phyloP scores from a whole-genome alignment of 2,888 invertebrate species.

The Latheticus oryzae region DNA sequence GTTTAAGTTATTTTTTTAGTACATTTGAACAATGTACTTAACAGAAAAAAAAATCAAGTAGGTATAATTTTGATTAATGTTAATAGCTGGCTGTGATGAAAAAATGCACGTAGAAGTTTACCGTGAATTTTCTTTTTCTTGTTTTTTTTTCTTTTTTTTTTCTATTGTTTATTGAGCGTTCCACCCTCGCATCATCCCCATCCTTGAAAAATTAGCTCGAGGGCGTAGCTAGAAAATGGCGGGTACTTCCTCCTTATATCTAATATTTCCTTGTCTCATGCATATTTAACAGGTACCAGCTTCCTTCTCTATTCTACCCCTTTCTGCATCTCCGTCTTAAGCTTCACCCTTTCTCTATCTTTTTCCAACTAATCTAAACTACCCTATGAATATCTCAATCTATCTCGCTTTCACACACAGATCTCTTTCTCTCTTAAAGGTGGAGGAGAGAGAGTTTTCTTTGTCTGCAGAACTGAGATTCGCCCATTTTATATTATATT shows the following conservation, averaged over 20 bases:
- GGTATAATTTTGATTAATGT: too few species aligned
- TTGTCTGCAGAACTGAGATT: conserved; percentile 63
- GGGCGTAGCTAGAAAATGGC: conserved; percentile 63
- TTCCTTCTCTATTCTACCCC: conserved; percentile 38
- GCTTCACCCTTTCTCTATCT: conserved; percentile 47
- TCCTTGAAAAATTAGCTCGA: too few species aligned
- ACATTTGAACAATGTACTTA: too few species aligned
- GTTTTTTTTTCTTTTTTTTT: too few species aligned
- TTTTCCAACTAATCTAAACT: conserved; percentile 31
- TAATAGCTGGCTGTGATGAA: too few species aligned
- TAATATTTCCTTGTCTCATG: conserved; percentile 64
- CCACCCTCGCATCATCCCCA: background rate
- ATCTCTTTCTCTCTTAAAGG: conserved; percentile 60
- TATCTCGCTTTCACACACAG: conserved; percentile 29
- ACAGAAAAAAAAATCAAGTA: too few species aligned
- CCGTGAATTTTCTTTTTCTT: too few species aligned
- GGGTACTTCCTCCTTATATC: conserved; percentile 64
- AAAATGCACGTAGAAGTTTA: too few species aligned
- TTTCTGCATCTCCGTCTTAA: conserved; percentile 49
- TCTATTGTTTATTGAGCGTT: background rate
- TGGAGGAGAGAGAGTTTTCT: conserved; percentile 61
- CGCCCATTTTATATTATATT: conserved; percentile 66
- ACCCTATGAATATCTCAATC: conserved; percentile 15
- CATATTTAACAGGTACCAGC: conserved; percentile 63
- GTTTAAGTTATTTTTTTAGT: too few species aligned